These are phyloP conservation scores for Aphaenogaster floridana DNA, from an alignment of 1,140 invertebrate species.

Conservation along the genomic window DNA sequence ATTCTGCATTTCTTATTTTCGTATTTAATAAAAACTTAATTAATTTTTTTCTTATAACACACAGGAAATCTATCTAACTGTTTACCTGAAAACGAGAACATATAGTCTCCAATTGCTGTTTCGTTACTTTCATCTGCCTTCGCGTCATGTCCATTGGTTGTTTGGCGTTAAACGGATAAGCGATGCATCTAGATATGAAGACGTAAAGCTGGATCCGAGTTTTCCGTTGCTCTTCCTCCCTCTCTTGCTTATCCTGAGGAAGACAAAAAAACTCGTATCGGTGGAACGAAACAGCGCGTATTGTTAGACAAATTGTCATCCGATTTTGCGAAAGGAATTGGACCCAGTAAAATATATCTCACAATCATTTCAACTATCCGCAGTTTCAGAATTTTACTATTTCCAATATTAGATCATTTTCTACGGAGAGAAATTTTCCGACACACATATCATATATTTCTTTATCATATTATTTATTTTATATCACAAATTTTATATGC, in stretches of 20 bases:
- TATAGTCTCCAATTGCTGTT: slow-evolving; percentile 98
- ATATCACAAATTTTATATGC: background rate
- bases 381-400: background rate
- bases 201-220: slow-evolving; percentile 98
- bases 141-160: slow-evolving; percentile 99
- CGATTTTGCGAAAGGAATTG: background rate
- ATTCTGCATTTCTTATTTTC: background rate
- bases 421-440: background rate
- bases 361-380: background rate
- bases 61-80: background rate
- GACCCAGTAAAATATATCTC: background rate
- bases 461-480: background rate
- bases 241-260: slow-evolving; percentile 92
- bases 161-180: slow-evolving; percentile 99
- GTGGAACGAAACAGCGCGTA: background rate
- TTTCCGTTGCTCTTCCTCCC: slow-evolving; percentile 97
- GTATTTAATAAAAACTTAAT: background rate
- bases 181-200: slow-evolving; percentile 98
- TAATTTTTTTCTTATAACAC: background rate
- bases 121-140: slow-evolving; percentile 97
- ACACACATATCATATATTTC: background rate
- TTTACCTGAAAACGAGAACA: slow-evolving; percentile 97
- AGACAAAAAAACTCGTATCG: background rate
- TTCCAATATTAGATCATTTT: background rate
- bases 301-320: slow-evolving; percentile 10